Evolutionary conservation across 1,140 invertebrate species (phyloP).

Genomic region (Anadara kagoshimensis): DNA sequence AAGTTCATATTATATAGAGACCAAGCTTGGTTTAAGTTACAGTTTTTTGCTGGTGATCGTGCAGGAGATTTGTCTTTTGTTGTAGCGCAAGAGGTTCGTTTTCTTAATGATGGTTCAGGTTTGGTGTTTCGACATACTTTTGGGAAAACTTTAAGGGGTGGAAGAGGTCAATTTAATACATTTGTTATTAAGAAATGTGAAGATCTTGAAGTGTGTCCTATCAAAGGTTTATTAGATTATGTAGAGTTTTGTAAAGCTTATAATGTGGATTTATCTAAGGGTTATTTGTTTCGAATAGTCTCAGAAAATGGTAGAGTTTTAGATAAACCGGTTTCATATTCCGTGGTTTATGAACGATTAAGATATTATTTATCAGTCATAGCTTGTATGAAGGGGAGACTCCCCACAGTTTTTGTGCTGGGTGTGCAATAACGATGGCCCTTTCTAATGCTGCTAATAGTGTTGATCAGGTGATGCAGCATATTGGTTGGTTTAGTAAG

Average conservation of each 20-base stretch:
- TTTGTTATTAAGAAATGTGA: slow-evolving; percentile 39
- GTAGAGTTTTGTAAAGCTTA: background rate
- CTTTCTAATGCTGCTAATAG: slow-evolving; percentile 15
- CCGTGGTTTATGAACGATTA: slow-evolving; percentile 21
- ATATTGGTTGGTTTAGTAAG: slow-evolving; percentile 26
- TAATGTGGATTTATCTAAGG: slow-evolving; percentile 17
- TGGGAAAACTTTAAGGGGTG: slow-evolving; percentile 26
- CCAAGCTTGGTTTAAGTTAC: slow-evolving; percentile 36
- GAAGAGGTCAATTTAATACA: slow-evolving; percentile 15
- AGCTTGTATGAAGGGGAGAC: slow-evolving; percentile 31
- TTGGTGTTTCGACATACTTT: slow-evolving; percentile 27
- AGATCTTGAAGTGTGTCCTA: slow-evolving; percentile 16
- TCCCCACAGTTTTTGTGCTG: slow-evolving; percentile 25
- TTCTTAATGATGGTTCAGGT: slow-evolving; percentile 15
- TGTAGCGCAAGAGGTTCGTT: slow-evolving; percentile 24
- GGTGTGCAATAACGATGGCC: slow-evolving; percentile 24
- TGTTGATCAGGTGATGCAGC: slow-evolving; percentile 30
- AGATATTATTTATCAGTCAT: slow-evolving; percentile 14
- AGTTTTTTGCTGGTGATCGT: slow-evolving; percentile 29
- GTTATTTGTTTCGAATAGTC: slow-evolving; percentile 25
- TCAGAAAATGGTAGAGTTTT: slow-evolving; percentile 21
- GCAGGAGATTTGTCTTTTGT: slow-evolving; percentile 26
- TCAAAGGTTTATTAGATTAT: slow-evolving; percentile 17
- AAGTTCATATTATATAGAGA: slow-evolving; percentile 25
- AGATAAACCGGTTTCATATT: slow-evolving; percentile 17